phyloP scores from a whole-genome alignment of 2,888 invertebrate species.

The Leuctra nigra region DNA sequence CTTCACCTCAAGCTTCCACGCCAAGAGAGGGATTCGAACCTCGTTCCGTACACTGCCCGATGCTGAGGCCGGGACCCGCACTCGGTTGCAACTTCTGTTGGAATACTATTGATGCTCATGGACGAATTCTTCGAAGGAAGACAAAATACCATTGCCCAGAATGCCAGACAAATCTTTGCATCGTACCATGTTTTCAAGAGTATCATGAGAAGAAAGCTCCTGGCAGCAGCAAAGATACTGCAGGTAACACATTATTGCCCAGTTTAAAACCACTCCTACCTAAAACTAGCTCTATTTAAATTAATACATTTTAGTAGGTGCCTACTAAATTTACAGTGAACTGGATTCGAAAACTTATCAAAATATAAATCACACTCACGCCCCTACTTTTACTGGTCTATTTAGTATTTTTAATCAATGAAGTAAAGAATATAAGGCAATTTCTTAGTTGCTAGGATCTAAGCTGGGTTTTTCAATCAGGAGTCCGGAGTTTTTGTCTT shows the following conservation, averaged over 20 bases:
- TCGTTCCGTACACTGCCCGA: slow-evolving; percentile 71
- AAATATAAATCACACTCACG: no score
- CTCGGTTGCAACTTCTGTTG: slow-evolving; percentile 85
- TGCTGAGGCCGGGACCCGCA: slow-evolving; percentile 74
- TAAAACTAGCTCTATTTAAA: slow-evolving; percentile 43
- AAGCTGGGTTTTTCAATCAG: no score
- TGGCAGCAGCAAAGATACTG: slow-evolving; percentile 33
- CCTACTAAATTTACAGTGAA: no score
- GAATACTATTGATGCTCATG: slow-evolving; percentile 81
- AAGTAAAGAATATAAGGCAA: no score
- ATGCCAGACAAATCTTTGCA: slow-evolving; percentile 81
- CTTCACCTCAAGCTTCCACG: slow-evolving; percentile 48
- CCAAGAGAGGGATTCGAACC: slow-evolving; percentile 28
- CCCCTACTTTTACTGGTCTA: no score
- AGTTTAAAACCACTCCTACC: slow-evolving; percentile 39
- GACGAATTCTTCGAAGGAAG: slow-evolving; percentile 73
- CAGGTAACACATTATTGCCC: slow-evolving; percentile 37
- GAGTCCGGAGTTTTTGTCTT: no score
- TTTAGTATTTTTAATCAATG: no score
- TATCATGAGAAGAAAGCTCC: slow-evolving; percentile 59
- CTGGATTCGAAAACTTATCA: no score
- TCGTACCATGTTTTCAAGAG: slow-evolving; percentile 84
- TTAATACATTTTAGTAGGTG: no score
- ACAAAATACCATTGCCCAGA: slow-evolving; percentile 88
- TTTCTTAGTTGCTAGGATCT: no score